Percentiles rank a stretch among this genome's conserved stretches.
These are phyloP conservation scores for Nemoura dubitans DNA, from an alignment of 2,888 invertebrate species.

Conservation along the genomic window DNA sequence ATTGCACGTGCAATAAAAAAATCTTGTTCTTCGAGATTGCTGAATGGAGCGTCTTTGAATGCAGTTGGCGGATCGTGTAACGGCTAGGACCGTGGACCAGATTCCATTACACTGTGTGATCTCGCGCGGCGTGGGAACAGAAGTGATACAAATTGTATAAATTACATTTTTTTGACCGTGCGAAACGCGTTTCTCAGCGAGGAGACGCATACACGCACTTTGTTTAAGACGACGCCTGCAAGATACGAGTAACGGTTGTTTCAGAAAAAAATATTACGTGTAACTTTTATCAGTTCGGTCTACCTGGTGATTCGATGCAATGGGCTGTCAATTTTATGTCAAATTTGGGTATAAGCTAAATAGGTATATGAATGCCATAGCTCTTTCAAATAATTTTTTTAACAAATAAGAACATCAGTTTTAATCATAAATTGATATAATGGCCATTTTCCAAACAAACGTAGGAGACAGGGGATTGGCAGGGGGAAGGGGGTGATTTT, in stretches of 20 bases:
- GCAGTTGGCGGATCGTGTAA: conserved; percentile 4
- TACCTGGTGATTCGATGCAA: no score
- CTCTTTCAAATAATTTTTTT: not conserved
- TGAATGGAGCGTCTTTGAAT: not conserved
- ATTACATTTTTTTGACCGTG: not conserved
- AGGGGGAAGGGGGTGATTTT: not conserved
- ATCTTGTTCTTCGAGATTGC: not conserved
- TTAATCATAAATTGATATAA: not conserved
- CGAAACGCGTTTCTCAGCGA: not conserved
- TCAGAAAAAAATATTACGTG: no score
- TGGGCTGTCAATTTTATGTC: no score
- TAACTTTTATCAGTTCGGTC: no score
- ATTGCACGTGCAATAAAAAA: conserved; percentile 23
- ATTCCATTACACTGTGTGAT: not conserved
- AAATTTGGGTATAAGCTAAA: no score
- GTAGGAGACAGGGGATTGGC: no score
- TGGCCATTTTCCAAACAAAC: not conserved
- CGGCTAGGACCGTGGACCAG: not conserved
- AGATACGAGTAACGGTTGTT: not conserved
- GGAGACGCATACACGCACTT: not conserved
- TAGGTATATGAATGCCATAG: no score
- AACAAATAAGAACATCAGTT: not conserved
- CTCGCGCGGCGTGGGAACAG: not conserved
- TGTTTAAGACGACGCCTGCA: not conserved
- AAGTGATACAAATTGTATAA: conserved; percentile 7